Conservation (phyloP, 2,888 invertebrate genomes). For the Drosophila prolongata region DNA sequence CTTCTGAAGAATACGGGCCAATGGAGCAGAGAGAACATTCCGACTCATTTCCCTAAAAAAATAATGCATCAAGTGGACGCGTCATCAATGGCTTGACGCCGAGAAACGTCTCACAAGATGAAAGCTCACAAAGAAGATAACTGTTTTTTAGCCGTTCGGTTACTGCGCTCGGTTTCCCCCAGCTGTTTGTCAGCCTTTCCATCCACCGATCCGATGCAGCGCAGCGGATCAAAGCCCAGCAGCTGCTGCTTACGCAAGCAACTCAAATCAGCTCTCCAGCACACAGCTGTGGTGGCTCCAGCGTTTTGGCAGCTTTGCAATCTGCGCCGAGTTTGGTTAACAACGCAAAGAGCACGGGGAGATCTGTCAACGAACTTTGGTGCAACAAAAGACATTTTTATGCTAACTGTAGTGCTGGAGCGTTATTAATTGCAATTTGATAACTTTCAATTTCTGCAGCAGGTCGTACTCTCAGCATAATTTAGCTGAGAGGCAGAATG, state of each 20-base stretch:
- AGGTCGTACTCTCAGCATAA: no score
- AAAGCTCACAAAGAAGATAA: conserved; percentile 2
- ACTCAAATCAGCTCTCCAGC: background rate
- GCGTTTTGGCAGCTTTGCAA: conserved; percentile 8
- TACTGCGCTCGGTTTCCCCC: background rate
- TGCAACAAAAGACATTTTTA: background rate
- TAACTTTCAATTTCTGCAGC: conserved; percentile 52
- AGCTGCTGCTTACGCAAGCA: conserved; percentile 14
- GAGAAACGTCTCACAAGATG: background rate
- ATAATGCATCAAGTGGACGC: background rate
- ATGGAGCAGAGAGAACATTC: no score
- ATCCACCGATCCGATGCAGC: background rate
- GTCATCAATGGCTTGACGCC: background rate
- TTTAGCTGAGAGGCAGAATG: no score
- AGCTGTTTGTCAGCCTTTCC: background rate
- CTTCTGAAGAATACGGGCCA: no score
- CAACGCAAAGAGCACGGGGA: conserved; percentile 8
- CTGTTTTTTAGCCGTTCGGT: background rate
- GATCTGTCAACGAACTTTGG: conserved; percentile 16
- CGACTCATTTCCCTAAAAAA: background rate
- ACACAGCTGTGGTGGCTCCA: conserved; percentile 16
- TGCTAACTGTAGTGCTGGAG: background rate
- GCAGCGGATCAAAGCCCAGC: conserved; percentile 3
- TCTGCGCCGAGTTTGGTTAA: conserved; percentile 5
- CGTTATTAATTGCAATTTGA: conserved; percentile 12